phyloP scores from a whole-genome alignment of 2,888 invertebrate genomes.

The Parnassius smintheus region DNA sequence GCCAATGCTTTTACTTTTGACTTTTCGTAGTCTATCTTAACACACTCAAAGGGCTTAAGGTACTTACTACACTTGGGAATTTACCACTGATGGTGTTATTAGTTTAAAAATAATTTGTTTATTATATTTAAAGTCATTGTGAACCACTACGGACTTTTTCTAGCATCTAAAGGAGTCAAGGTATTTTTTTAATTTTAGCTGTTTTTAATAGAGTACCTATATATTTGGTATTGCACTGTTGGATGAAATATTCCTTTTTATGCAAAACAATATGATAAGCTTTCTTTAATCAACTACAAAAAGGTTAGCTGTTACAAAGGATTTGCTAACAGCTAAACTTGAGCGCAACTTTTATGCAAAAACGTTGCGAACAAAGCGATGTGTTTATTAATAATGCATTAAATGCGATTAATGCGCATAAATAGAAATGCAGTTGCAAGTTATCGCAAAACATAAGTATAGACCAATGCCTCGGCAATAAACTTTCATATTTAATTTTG shows the following conservation, averaged over 20 bases:
- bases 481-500: slow-evolving; percentile 55
- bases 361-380: slow-evolving; percentile 73
- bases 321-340: slow-evolving; percentile 66
- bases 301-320: slow-evolving; percentile 63
- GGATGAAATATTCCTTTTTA: slow-evolving; percentile 35
- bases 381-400: slow-evolving; percentile 69
- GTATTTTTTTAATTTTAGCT: background rate
- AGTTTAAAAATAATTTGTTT: no score
- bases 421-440: slow-evolving; percentile 69
- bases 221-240: background rate
- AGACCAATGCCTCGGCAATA: slow-evolving; percentile 58
- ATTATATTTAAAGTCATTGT: no score
- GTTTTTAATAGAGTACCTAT: no score
- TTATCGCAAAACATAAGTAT: slow-evolving; percentile 66
- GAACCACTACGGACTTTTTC: background rate
- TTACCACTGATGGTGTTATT: background rate
- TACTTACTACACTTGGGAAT: slow-evolving; percentile 11
- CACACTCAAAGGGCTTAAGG: slow-evolving; percentile 17
- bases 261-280: slow-evolving; percentile 74
- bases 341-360: slow-evolving; percentile 47
- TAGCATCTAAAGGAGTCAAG: background rate
- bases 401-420: slow-evolving; percentile 70
- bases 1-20: slow-evolving; percentile 32
- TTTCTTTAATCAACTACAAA: slow-evolving; percentile 49
- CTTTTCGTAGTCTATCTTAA: slow-evolving; percentile 14